Conservation (phyloP, 2,113 vertebrate genomes). For the Reinhardtius hippoglossoides region DNA sequence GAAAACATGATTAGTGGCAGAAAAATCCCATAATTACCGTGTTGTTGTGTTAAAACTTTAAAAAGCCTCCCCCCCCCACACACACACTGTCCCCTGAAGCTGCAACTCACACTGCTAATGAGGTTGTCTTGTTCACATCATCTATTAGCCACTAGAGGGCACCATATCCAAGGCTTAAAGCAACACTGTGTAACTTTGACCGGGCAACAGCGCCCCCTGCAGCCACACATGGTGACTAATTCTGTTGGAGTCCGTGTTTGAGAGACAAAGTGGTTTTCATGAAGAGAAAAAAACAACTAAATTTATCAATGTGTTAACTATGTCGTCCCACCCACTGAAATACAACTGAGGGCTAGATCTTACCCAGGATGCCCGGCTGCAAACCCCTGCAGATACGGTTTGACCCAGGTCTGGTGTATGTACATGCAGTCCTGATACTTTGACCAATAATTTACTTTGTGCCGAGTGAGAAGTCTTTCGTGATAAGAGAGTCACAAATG, state of each 20-base stretch:
- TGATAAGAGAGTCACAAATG: conserved; percentile 34
- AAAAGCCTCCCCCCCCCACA: too few species aligned
- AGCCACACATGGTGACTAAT: too few species aligned
- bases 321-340: too few species aligned
- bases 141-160: conserved; percentile 1
- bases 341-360: too few species aligned
- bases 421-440: conserved; percentile 91
- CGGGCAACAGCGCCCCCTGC: too few species aligned
- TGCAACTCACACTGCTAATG: background rate
- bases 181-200: too few species aligned
- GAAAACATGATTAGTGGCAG: conserved; percentile 12
- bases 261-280: too few species aligned
- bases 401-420: conserved; percentile 67
- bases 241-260: too few species aligned
- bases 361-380: background rate
- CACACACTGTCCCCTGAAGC: background rate
- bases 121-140: background rate
- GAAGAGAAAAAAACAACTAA: too few species aligned
- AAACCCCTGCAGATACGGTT: conserved; percentile 34
- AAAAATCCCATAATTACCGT: conserved; percentile 33
- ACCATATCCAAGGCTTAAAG: background rate
- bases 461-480: conserved; percentile 83
- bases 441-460: conserved; percentile 93
- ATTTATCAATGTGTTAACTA: too few species aligned
- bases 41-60: conserved; percentile 16